Evolutionary conservation across 30 jellyfish, hydroid and myxozoan species (phyloP).

Genomic region (Cassiopea xamachana): DNA sequence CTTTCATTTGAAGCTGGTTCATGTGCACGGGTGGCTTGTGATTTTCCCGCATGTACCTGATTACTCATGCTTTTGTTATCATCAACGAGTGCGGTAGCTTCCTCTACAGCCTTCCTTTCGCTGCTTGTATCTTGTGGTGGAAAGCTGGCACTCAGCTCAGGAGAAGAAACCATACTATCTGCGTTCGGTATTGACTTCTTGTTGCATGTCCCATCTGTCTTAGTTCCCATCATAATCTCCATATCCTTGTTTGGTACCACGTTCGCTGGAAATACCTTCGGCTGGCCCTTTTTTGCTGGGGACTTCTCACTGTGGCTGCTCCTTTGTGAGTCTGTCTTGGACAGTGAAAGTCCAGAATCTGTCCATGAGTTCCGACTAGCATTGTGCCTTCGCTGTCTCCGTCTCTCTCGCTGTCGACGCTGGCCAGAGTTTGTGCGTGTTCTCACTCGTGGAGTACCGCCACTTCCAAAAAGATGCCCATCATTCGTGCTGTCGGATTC

Average conservation of each 20-base stretch:
- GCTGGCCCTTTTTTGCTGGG: conserved; percentile 56
- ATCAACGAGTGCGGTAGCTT: not conserved
- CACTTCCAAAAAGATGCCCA: conserved; percentile 47
- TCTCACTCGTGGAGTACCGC: conserved; percentile 22
- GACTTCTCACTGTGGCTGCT: conserved; percentile 78
- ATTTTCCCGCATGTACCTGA: not conserved
- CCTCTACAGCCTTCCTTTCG: not conserved
- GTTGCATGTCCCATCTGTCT: not conserved
- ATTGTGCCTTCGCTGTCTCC: conserved; percentile 65
- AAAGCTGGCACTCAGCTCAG: conserved; percentile 5
- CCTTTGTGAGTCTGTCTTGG: conserved; percentile 79
- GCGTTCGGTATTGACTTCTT: not conserved
- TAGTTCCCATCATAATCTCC: not conserved
- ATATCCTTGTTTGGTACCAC: not conserved
- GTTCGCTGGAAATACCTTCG: conserved; percentile 52
- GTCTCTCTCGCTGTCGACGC: conserved; percentile 68
- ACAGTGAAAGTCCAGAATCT: conserved; percentile 81
- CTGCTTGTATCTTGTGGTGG: not conserved
- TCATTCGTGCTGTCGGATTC: conserved; percentile 80
- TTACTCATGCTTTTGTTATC: not conserved
- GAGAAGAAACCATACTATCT: conserved; percentile 47
- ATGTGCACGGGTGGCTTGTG: not conserved
- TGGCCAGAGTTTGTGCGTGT: conserved; percentile 68
- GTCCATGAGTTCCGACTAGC: conserved; percentile 84
- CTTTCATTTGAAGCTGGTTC: not conserved